phyloP scores from a whole-genome alignment of 2,888 invertebrate genomes.

The Dolomedes plantarius region DNA sequence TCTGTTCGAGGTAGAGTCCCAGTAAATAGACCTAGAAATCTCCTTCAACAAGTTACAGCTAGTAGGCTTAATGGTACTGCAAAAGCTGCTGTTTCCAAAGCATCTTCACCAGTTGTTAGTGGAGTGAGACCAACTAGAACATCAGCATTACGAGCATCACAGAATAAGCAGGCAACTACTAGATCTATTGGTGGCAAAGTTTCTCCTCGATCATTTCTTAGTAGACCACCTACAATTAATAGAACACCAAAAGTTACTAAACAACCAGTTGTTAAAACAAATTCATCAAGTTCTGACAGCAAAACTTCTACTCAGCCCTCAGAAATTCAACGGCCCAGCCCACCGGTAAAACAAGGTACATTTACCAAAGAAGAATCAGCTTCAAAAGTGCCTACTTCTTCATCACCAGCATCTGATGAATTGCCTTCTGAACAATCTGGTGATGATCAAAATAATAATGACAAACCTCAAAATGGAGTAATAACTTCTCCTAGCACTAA shows the following conservation, averaged over 20 bases:
- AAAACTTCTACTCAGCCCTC: neutral
- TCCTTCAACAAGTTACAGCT: conserved; percentile 52
- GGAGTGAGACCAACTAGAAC: conserved; percentile 69
- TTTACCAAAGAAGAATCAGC: conserved; percentile 87
- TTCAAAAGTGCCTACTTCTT: conserved; percentile 65
- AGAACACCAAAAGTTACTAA: conserved; percentile 15
- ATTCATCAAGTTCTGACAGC: neutral
- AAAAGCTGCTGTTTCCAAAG: conserved; percentile 30
- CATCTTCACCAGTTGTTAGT: conserved; percentile 54
- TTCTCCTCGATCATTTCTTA: conserved; percentile 63
- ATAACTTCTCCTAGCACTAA: conserved; percentile 15
- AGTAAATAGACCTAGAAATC: conserved; percentile 27
- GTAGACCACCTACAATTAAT: conserved; percentile 46
- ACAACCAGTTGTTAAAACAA: conserved; percentile 17
- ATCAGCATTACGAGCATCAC: conserved; percentile 68
- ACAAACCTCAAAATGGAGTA: conserved; percentile 23
- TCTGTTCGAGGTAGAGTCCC: conserved; percentile 55
- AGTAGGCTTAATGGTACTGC: conserved; percentile 22
- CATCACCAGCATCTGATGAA: conserved; percentile 6
- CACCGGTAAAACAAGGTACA: conserved; percentile 89
- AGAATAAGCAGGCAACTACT: conserved; percentile 56
- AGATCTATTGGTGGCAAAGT: conserved; percentile 30
- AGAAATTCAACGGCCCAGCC: conserved; percentile 78
- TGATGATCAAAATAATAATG: conserved; percentile 55
- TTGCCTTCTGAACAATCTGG: conserved; percentile 6